Base-by-base conservation (phyloP, 2,888 invertebrate genomes). In the Subacronicta megacephala region DNA sequence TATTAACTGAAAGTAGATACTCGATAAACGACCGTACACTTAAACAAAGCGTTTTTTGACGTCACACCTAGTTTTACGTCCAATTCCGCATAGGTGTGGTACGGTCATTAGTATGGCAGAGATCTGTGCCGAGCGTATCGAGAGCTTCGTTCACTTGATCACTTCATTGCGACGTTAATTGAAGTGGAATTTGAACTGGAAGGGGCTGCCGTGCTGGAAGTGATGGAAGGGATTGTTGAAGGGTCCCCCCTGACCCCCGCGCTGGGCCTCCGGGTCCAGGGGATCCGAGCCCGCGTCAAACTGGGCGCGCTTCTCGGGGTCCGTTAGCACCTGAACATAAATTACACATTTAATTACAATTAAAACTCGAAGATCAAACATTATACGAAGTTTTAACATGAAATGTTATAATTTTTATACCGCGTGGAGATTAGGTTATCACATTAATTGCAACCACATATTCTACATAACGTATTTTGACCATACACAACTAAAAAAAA, bases 201-300 rank as follows among this genome's bases (percentile, higher is more conserved):
- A 99, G 89, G 98, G 98, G 85, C 97, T 97, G 65, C 97, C 97
- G 86, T 96, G 96, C 80, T 97, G 96, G 95, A 97, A 97, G 90
- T 96, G 96, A 77, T 97, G 96, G 95, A 98, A 98, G 81, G 97
- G 97, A 89, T 95, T 97, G 87, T 96, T 95, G 84, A 88, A 89
- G 80, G 83, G 83, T 13, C 95, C 96, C 0, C 74, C 78, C 0
- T 50, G 57, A 9, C 94, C 94, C 36, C 68, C 77, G 1, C 95
- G 95, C 76, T 94, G 94, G 6, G 96, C 95, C 88, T 99, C 99
- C 0, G 99, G 99, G 95, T 99, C 99, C 52, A 99, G 94, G 0
- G 99, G 99, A 95, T 99, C 99, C 77, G 97, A 96, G 62, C 99
- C 99, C 74, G 96, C 95, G 93, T 99, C 99, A 92, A 98, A 99